phyloP scores from a whole-genome alignment of 1,140 invertebrate genomes.

The Diorhabda sublineata region DNA sequence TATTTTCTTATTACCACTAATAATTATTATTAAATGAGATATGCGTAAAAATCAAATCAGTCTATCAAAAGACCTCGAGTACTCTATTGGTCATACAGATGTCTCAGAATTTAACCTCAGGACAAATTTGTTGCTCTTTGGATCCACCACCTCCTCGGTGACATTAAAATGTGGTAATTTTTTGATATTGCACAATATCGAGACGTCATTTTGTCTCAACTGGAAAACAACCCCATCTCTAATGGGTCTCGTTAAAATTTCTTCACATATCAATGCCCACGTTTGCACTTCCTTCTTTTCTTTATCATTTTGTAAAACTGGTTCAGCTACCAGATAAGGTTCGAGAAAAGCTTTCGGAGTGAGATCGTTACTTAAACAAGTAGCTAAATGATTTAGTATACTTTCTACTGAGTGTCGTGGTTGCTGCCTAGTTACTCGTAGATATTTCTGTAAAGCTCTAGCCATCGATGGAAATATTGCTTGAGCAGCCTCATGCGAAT shows the following conservation, averaged over 20 bases:
- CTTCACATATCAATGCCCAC: constrained; percentile 92
- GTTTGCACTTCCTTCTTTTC: constrained; percentile 73
- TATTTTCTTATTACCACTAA: not conserved
- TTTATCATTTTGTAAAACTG: constrained; percentile 75
- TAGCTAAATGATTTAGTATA: constrained; percentile 79
- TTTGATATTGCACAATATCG: constrained; percentile 80
- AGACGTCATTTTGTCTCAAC: constrained; percentile 88
- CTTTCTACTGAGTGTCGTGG: constrained; percentile 91
- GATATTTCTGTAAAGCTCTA: constrained; percentile 91
- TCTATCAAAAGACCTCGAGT: constrained; percentile 39
- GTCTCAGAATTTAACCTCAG: constrained; percentile 93
- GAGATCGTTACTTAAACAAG: constrained; percentile 87
- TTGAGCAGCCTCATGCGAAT: constrained; percentile 92
- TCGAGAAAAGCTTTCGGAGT: constrained; percentile 92
- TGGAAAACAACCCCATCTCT: constrained; percentile 82
- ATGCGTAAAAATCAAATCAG: constrained; percentile 38
- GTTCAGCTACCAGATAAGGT: constrained; percentile 74
- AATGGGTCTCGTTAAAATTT: constrained; percentile 79
- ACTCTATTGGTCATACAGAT: constrained; percentile 72
- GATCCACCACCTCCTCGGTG: constrained; percentile 92
- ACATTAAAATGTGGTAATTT: constrained; percentile 89
- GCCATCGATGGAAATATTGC: constrained; percentile 96
- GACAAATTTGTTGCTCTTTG: constrained; percentile 93
- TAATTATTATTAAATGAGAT: constrained; percentile 11
- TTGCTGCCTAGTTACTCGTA: constrained; percentile 91